Evolutionary conservation across 2,797 vertebrate species (phyloP), one percentile per base, ranked within the genome.

Genomic region (Macroramphosus scolopax): DNA sequence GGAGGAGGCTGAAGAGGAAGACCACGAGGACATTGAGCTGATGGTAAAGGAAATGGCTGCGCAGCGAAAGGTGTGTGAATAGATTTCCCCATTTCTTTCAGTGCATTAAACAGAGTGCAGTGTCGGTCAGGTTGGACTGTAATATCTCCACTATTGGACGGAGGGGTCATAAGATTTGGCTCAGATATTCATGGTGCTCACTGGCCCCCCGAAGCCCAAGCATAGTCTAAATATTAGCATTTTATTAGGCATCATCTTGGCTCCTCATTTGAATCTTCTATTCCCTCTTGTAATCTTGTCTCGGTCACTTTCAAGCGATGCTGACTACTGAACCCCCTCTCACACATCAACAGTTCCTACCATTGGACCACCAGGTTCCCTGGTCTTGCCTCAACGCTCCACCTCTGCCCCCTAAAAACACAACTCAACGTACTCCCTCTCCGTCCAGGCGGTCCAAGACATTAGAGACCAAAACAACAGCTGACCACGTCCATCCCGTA

Each of bases 21-120:
- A 88, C 54, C 80, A 87, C n/a, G 89, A 89, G 42, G 90, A 91
- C 1, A 73, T 86, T 20, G 81, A 87, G 35, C 12, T 72, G 9
- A 51, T 88, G 25, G 68, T 81, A 12, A 87, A 84, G 62, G 68
- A 89, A 70, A 70, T 92, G 66, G 87, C 87, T 14, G 63, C 70
- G 5, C 28, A 88, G 64, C 87, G 54, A 43, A 83, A 86, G 82
- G 88, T 84, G 10, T 37, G 67, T 63, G 13, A 43, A 40, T 48
- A 3, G 0, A 29, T 43, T 25, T 48, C 9, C 2, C 1, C 5
- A 6, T 38, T 11, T 41, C 0, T 20, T 38, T 30, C n/a, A n/a
- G n/a, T n/a, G n/a, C n/a, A n/a, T n/a, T n/a, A n/a, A n/a, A n/a
- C n/a, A n/a, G n/a, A n/a, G n/a, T n/a, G 4, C 9, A 24, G 6